Conservation (phyloP, 2,888 invertebrate species). For the Bibio marci region DNA sequence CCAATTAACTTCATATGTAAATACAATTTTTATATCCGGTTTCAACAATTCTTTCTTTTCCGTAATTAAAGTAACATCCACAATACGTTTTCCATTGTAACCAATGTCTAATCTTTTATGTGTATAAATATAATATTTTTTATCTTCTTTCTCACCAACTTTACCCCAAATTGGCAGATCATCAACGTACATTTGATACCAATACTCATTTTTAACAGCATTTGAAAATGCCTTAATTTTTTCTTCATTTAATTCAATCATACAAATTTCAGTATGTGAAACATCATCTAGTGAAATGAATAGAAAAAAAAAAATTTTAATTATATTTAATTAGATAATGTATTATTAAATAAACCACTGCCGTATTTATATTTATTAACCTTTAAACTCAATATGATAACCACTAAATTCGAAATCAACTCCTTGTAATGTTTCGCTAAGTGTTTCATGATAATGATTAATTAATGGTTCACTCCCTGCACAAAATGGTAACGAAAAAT, state of each 20-base stretch:
- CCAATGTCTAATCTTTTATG: constrained; percentile 98
- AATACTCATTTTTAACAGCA: constrained; percentile 98
- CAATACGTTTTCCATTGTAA: constrained; percentile 88
- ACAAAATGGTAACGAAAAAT: constrained; percentile 96
- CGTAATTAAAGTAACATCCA: constrained; percentile 93
- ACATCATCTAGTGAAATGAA: constrained; percentile 46
- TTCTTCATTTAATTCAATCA: constrained; percentile 64
- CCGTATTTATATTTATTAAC: constrained; percentile 26
- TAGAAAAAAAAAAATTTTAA: constrained; percentile 2
- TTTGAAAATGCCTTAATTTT: constrained; percentile 86
- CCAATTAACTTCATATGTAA: constrained; percentile 97
- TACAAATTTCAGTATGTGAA: constrained; percentile 55
- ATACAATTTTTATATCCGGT: constrained; percentile 59
- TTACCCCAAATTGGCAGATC: constrained; percentile 98
- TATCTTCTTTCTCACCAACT: constrained; percentile 82
- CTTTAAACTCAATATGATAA: constrained; percentile 78
- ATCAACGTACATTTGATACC: constrained; percentile 99
- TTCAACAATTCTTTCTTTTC: constrained; percentile 74
- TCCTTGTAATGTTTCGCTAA: constrained; percentile 95
- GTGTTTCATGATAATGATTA: constrained; percentile 96
- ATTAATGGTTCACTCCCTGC: constrained; percentile 80
- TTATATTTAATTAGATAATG: constrained; percentile 1
- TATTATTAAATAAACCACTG: background rate
- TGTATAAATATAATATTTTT: constrained; percentile 80
- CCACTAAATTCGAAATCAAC: constrained; percentile 97